Conservation (phyloP, 2,797 vertebrate genomes). For the Peromyscus melanophrys region DNA sequence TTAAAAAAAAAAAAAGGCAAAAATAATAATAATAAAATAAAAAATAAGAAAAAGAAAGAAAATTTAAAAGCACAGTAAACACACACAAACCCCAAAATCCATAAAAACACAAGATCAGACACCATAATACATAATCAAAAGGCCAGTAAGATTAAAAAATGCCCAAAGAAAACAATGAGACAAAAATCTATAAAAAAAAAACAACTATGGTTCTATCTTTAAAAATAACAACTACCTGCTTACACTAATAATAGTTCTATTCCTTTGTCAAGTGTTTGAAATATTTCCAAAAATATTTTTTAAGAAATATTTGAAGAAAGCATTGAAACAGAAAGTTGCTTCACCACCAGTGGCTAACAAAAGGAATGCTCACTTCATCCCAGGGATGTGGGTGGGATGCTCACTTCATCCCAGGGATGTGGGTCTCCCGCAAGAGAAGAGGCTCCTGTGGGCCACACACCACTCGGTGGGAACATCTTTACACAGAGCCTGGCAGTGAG, state of each 20-base stretch:
- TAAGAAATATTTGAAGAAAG: constrained; percentile 28
- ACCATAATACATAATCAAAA: background rate
- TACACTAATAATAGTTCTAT: background rate
- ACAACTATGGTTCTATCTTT: background rate
- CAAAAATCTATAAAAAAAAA: background rate
- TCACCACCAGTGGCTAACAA: background rate
- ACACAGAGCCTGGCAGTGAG: background rate
- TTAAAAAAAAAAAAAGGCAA: too few relatives aligned
- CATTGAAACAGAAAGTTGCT: background rate
- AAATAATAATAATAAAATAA: background rate
- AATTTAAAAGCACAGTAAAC: background rate
- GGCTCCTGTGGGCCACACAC: background rate
- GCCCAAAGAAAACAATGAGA: background rate
- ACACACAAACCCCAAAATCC: background rate
- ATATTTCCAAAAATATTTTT: background rate
- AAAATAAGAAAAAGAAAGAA: background rate
- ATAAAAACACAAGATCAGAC: background rate
- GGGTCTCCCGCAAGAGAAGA: background rate
- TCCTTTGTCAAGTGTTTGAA: background rate
- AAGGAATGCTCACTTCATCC: background rate
- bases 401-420: background rate
- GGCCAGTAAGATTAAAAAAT: background rate
- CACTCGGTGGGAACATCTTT: background rate
- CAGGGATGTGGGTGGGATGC: background rate
- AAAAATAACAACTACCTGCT: background rate